Evolutionary conservation across 2,888 invertebrate species (phyloP).

Genomic region (Blastobasis lacticolella): DNA sequence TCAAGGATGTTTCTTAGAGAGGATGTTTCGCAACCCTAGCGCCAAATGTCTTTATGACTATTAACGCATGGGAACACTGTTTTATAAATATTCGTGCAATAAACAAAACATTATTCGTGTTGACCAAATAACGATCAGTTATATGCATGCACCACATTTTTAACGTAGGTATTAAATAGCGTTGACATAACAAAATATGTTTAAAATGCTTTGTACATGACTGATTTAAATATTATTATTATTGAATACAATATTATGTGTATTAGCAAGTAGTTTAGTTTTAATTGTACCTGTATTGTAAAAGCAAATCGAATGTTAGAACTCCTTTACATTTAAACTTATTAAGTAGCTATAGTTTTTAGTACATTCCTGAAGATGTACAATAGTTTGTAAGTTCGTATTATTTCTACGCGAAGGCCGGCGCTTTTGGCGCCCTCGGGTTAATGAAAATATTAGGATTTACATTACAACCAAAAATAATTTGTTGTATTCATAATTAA

Average conservation of each 20-base stretch:
- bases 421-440: slow-evolving; percentile 26
- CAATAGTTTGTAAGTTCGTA: slow-evolving; percentile 44
- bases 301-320: slow-evolving; percentile 24
- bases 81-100: too few relatives aligned
- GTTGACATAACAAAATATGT: slow-evolving; percentile 33
- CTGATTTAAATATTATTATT: slow-evolving; percentile 56
- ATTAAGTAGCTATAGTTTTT: slow-evolving; percentile 50
- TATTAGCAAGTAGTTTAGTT: slow-evolving; percentile 46
- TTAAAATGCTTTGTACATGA: slow-evolving; percentile 53
- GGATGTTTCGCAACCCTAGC: too few relatives aligned
- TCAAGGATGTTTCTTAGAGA: too few relatives aligned
- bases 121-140: too few relatives aligned
- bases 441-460: slow-evolving; percentile 20
- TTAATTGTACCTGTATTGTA: slow-evolving; percentile 31
- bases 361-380: slow-evolving; percentile 70
- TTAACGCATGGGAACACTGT: too few relatives aligned
- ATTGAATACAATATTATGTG: slow-evolving; percentile 49
- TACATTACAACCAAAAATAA: slow-evolving; percentile 62
- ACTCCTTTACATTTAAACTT: slow-evolving; percentile 20
- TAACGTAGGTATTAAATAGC: slow-evolving; percentile 16
- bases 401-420: slow-evolving; percentile 24
- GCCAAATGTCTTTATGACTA: too few relatives aligned
- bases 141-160: too few relatives aligned
- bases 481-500: slow-evolving; percentile 55
- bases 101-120: too few relatives aligned